phyloP scores from a whole-genome alignment of 2,113 vertebrate genomes.

The Alethe diademata region DNA sequence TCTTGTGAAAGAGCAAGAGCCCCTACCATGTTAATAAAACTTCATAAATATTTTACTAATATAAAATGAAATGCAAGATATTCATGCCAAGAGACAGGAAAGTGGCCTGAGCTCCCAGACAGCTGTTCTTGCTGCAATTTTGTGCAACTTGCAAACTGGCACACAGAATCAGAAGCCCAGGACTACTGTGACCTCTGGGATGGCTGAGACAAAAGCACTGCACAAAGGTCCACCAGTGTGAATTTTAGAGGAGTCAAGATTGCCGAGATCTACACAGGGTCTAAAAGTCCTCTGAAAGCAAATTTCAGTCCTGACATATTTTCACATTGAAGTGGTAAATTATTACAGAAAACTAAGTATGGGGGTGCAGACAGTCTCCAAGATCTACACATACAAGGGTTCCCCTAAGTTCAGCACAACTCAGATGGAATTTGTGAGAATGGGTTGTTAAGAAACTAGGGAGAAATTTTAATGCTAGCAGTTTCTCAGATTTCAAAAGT shows the following conservation, averaged over 20 bases:
- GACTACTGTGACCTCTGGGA: not conserved
- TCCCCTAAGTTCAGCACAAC: not conserved
- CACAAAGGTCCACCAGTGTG: not conserved
- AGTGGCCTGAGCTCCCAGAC: not conserved
- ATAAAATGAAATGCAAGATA: constrained; percentile 6
- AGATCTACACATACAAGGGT: not conserved
- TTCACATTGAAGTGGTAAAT: not conserved
- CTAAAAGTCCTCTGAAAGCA: not conserved
- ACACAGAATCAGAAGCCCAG: not conserved
- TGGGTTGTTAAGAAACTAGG: not conserved
- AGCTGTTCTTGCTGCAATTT: not conserved
- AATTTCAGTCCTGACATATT: not conserved
- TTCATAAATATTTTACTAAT: constrained; percentile 50
- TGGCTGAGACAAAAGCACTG: not conserved
- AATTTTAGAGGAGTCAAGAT: not conserved
- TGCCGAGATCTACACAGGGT: not conserved
- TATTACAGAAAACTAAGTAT: not conserved
- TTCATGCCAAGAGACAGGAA: not conserved
- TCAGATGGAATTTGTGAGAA: not conserved
- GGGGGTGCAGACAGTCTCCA: not conserved
- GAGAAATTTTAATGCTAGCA: not conserved
- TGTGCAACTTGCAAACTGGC: not conserved
- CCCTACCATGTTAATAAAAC: constrained; percentile 29
- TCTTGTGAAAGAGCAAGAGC: constrained; percentile 24
- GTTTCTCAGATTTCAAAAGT: constrained; percentile 34